These are phyloP conservation scores for Acanthurus tractus DNA, from an alignment of 2,797 vertebrate species.

Conservation along the genomic window DNA sequence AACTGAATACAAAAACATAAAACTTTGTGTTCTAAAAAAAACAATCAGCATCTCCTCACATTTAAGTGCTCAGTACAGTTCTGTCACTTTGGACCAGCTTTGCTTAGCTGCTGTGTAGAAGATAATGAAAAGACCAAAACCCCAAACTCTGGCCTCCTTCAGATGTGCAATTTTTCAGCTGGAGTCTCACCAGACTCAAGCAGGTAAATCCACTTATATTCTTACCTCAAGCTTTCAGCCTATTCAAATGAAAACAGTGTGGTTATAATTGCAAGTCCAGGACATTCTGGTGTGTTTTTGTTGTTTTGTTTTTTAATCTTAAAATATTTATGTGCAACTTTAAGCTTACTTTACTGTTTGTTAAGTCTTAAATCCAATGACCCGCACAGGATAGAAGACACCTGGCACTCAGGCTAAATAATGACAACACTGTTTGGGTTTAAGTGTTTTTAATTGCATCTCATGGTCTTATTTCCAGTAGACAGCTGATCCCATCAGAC, in stretches of 20 bases:
- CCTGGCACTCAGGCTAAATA: not conserved
- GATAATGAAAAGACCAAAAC: not conserved
- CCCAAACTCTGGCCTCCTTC: not conserved
- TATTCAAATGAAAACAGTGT: not conserved
- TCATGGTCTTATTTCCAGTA: slow-evolving; percentile 17
- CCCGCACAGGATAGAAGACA: not conserved
- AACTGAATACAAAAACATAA: too few species aligned
- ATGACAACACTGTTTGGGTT: not conserved
- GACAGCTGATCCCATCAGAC: slow-evolving; percentile 47
- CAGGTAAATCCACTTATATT: slow-evolving; percentile 37
- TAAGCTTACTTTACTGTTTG: not conserved
- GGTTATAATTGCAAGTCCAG: not conserved
- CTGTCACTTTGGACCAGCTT: not conserved
- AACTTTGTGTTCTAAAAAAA: too few species aligned
- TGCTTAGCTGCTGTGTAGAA: not conserved
- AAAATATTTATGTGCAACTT: not conserved
- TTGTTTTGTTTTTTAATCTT: not conserved
- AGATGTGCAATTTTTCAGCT: not conserved
- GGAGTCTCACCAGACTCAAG: not conserved
- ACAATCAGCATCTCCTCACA: not conserved
- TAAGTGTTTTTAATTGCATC: not conserved
- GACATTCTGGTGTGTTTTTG: not conserved
- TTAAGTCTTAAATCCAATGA: not conserved
- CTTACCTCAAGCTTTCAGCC: slow-evolving; percentile 10
- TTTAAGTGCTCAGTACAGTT: not conserved